Base-by-base conservation (phyloP, 2,113 vertebrate species). In the Lamprologus tigripictilis region DNA sequence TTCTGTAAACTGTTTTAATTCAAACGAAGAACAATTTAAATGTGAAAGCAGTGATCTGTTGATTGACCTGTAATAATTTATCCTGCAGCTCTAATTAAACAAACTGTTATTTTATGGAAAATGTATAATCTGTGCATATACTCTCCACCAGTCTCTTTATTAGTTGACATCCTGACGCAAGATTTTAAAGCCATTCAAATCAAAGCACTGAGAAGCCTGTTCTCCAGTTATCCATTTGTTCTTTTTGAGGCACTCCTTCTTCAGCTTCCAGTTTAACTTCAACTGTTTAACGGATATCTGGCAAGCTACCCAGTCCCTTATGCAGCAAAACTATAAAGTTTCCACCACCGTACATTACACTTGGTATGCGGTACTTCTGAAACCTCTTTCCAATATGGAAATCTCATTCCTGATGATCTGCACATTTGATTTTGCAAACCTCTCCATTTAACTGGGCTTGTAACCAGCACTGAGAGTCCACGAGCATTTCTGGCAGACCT, bases 101-200 rank as follows among this genome's bases (percentile, higher is more conserved):
- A 40, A 0, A 23, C 12, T 71, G 12, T 71, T 23, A 66, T 37
- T 37, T 23, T 23, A 23, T 23, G 1, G n/a, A 42, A 42, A 42
- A 42, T 42, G 66, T 42, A 0, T 42, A 42, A 23, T 71, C n/a
- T 71, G 66, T 7, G 66, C n/a, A 42, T 71, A 37, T 3, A 71
- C 5, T 42, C 12, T 16, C 37, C 66, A 2, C 2, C 8, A 26
- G n/a, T 42, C 66, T 10, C 12, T 42, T 73, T 45, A 73, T 45
- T 73, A 26, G 21, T 14, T 73, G 21, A 23, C 21, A 73, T 42
- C 2, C 66, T 26, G n/a, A 16, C 2, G 0, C 37, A 71, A 0
- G 1, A 42, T 71, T 71, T 73, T 45, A 45, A 73, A 10, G 37
- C 12, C 8, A 26, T 45, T 73, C 68, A 73, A 26, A 26, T 17